A percentile compares a stretch with the other conserved stretches of the same genome.
These are phyloP conservation scores for Prosapia bicincta DNA, from an alignment of 2,888 invertebrate genomes.

Conservation along the genomic window DNA sequence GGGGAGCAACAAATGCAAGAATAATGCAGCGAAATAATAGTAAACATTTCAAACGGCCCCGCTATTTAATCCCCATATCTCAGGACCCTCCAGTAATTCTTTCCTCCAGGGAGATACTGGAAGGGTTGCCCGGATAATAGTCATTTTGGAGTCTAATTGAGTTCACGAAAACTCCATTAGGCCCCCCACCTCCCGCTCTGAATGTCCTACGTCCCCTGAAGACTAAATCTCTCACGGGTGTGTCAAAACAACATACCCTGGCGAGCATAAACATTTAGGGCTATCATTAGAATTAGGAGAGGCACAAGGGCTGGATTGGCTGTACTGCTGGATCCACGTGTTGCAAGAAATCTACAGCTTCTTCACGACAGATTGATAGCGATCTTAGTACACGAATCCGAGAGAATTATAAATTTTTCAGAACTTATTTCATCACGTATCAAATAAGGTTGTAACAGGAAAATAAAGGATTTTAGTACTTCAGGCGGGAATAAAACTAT, in stretches of 20 bases:
- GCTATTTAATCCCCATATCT: constrained; percentile 32
- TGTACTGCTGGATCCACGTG: no score
- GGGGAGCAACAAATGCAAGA: not conserved
- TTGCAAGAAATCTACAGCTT: no score
- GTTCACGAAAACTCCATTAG: constrained; percentile 32
- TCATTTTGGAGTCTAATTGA: constrained; percentile 33
- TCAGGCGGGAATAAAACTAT: no score
- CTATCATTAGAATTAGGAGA: not conserved
- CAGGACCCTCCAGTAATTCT: constrained; percentile 18
- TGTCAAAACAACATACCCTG: not conserved
- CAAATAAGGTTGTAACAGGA: no score
- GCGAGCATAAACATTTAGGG: not conserved
- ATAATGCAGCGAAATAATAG: not conserved
- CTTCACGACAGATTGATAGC: no score
- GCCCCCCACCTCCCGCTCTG: constrained; percentile 19
- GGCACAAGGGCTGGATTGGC: no score
- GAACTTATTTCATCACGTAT: no score
- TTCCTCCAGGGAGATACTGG: constrained; percentile 23
- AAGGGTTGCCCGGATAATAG: constrained; percentile 33
- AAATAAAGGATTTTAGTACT: no score
- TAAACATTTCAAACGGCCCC: constrained; percentile 4
- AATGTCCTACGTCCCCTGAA: constrained; percentile 1
- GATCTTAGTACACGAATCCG: no score
- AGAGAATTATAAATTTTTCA: no score
- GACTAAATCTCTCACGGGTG: not conserved